Evolutionary conservation across 2,797 vertebrate genomes (phyloP).

Genomic region (Aulostomus chinensis): DNA sequence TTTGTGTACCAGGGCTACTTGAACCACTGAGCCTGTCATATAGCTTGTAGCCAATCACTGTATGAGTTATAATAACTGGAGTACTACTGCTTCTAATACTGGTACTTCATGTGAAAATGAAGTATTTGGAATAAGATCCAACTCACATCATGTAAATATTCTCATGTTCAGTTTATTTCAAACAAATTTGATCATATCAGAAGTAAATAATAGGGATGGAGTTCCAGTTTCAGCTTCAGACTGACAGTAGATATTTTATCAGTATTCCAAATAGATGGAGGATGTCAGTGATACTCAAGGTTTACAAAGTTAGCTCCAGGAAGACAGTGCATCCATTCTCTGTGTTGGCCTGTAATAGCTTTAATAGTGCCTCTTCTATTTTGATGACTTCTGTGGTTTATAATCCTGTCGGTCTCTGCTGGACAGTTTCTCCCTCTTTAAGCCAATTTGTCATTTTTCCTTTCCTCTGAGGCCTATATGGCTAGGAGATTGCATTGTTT

Average conservation of each 20-base stretch:
- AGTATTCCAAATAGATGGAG: slow-evolving; percentile 39
- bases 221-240: too few species aligned
- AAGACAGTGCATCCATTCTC: slow-evolving; percentile 12
- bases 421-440: slow-evolving; percentile 43
- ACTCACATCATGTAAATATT: too few species aligned
- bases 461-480: slow-evolving; percentile 18
- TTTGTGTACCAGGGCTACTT: too few species aligned
- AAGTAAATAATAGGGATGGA: too few species aligned
- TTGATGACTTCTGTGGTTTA: slow-evolving; percentile 46
- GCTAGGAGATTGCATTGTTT: slow-evolving; percentile 65
- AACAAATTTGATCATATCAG: too few species aligned
- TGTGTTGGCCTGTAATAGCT: slow-evolving; percentile 19
- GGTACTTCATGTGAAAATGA: background rate
- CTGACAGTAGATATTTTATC: too few species aligned
- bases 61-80: background rate
- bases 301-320: slow-evolving; percentile 21
- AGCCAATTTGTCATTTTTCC: slow-evolving; percentile 57
- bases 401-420: slow-evolving; percentile 44
- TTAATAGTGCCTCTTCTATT: slow-evolving; percentile 24
- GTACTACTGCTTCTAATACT: background rate
- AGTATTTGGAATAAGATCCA: too few species aligned
- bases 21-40: too few species aligned
- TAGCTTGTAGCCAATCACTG: too few species aligned
- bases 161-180: too few species aligned
- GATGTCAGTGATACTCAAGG: slow-evolving; percentile 34